Conservation (phyloP, 2,797 vertebrate genomes). For the Argya squamiceps region DNA sequence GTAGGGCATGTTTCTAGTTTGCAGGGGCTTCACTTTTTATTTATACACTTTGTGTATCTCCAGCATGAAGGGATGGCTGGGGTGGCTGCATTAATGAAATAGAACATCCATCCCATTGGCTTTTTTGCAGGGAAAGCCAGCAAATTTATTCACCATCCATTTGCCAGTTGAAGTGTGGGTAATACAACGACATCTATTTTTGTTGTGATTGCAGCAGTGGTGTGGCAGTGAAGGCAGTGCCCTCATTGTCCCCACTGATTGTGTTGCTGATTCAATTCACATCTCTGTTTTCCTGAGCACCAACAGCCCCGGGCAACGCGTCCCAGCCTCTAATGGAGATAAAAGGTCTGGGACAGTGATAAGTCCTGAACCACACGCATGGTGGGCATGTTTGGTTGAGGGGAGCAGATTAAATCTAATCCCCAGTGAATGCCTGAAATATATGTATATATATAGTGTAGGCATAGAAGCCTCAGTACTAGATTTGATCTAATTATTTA, state of each 20-base stretch:
- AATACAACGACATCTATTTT: background rate
- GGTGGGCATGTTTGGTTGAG: slow-evolving; percentile 25
- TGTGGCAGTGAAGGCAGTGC: background rate
- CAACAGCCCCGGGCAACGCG: background rate
- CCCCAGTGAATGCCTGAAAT: background rate
- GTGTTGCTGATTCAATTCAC: background rate
- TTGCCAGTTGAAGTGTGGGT: slow-evolving; percentile 8
- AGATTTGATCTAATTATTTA: background rate
- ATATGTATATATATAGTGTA: background rate
- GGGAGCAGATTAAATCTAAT: background rate
- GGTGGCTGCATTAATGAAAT: background rate
- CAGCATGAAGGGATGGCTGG: background rate
- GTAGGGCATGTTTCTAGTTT: background rate
- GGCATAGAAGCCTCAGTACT: background rate
- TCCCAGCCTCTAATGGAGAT: slow-evolving; percentile 6
- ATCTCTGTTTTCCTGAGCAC: background rate
- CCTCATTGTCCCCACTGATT: background rate
- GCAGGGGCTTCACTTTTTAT: background rate
- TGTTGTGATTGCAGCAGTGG: background rate
- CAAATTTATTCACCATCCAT: background rate
- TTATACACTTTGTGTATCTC: background rate
- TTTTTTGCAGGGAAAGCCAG: background rate
- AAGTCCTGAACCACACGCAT: background rate
- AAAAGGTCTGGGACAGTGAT: background rate
- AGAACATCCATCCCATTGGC: background rate